Percentiles rank a stretch among this genome's conserved stretches.
Conservation (phyloP, 2,113 vertebrate species). For the Odontophorus gujanensis region DNA sequence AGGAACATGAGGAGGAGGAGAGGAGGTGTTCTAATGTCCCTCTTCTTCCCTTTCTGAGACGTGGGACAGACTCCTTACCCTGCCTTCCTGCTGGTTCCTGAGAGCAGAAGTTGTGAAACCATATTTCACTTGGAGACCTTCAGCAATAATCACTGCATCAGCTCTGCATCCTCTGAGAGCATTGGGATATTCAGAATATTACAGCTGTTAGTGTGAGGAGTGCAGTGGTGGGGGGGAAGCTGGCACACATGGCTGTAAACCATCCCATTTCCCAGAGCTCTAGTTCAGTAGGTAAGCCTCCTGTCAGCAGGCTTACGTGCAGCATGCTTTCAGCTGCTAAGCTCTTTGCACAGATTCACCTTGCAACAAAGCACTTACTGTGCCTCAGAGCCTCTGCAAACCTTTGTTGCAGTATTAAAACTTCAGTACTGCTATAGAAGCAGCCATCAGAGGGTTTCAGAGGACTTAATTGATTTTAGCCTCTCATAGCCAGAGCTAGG, state of each 20-base stretch:
- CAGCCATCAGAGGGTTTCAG: accelerated
- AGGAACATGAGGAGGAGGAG: background rate
- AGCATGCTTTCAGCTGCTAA: background rate
- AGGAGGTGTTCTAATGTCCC: background rate
- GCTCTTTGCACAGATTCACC: background rate
- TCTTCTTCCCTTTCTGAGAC: background rate
- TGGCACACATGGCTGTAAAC: background rate
- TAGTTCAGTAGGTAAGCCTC: background rate
- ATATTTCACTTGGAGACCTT: background rate
- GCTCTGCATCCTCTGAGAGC: background rate
- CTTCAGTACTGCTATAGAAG: background rate
- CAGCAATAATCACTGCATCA: no score
- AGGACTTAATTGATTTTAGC: background rate
- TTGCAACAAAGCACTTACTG: background rate
- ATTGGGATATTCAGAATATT: no score
- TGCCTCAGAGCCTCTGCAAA: background rate
- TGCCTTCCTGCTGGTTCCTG: background rate
- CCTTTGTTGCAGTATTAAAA: background rate
- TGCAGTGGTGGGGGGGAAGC: no score
- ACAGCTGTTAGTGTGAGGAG: background rate
- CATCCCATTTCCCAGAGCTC: background rate
- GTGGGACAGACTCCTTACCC: background rate
- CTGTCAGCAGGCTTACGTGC: background rate
- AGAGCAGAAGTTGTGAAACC: background rate
- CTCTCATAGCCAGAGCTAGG: background rate